Conservation (phyloP, 2,113 vertebrate species). For the Rostratula benghalensis region DNA sequence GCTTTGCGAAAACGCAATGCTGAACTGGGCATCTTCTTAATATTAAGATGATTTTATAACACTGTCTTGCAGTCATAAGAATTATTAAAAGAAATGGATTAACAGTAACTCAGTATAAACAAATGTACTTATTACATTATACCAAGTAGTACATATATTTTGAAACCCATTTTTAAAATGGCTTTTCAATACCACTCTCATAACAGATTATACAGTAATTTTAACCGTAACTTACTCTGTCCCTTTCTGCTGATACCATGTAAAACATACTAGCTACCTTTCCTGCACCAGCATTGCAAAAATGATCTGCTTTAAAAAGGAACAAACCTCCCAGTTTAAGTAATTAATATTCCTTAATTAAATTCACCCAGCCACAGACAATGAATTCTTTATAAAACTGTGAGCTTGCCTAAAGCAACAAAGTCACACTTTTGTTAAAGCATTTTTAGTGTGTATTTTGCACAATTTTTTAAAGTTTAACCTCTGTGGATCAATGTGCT, state of each 20-base stretch:
- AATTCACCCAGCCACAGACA: constrained; percentile 88
- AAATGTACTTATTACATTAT: constrained; percentile 3
- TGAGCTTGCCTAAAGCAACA: constrained; percentile 87
- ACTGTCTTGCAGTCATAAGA: background rate
- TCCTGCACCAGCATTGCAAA: constrained; percentile 58
- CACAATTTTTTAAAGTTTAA: constrained; percentile 99
- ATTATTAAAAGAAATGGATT: constrained; percentile 48
- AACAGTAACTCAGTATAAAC: constrained; percentile 29
- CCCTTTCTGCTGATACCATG: constrained; percentile 34
- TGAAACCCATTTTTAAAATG: constrained; percentile 7
- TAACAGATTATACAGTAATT: constrained; percentile 37
- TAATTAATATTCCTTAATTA: constrained; percentile 98
- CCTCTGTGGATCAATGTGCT: constrained; percentile 99
- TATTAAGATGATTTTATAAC: background rate
- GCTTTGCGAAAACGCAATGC: background rate
- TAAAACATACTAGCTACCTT: constrained; percentile 8
- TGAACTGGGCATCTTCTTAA: background rate
- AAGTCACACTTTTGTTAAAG: constrained; percentile 89
- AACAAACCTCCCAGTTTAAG: constrained; percentile 88
- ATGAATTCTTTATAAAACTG: constrained; percentile 89
- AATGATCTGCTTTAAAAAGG: constrained; percentile 82
- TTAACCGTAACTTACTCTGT: constrained; percentile 16
- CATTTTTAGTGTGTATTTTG: constrained; percentile 92
- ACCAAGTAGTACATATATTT: constrained; percentile 12
- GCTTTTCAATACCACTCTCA: background rate